Conservation (phyloP, 2,113 vertebrate genomes). For the Triplophysa rosa region DNA sequence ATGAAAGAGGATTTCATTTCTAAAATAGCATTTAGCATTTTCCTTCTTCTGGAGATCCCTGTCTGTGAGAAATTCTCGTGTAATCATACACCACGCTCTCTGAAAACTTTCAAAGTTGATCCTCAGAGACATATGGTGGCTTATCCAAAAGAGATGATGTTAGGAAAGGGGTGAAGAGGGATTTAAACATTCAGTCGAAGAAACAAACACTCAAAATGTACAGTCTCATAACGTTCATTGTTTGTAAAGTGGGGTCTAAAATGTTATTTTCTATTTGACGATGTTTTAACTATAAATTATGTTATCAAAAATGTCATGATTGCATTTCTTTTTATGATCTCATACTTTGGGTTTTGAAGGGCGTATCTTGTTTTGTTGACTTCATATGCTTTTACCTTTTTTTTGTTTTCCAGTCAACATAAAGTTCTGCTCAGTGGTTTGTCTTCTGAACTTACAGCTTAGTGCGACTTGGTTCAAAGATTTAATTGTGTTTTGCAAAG, state of each 20-base stretch:
- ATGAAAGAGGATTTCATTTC: constrained; percentile 98
- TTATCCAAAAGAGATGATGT: constrained; percentile 61
- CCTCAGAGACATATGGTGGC: constrained; percentile 75
- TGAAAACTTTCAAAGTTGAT: constrained; percentile 76
- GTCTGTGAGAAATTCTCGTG: constrained; percentile 80
- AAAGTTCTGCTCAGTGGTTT: constrained; percentile 52
- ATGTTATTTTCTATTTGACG: neutral
- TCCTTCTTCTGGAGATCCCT: constrained; percentile 81
- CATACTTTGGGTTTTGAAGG: neutral
- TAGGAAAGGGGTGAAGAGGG: constrained; percentile 19
- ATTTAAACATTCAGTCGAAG: constrained; percentile 43
- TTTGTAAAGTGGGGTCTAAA: neutral
- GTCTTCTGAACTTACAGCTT: constrained; percentile 49
- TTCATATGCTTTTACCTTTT: neutral
- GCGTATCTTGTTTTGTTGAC: neutral
- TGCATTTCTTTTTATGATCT: neutral
- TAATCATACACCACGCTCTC: constrained; percentile 75
- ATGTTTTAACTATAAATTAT: neutral
- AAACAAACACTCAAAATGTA: neutral
- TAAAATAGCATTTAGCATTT: constrained; percentile 91
- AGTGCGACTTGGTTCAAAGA: constrained; percentile 49
- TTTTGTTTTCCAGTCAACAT: constrained; percentile 42
- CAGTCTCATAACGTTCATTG: neutral
- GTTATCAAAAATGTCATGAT: no score
- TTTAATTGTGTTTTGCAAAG: constrained; percentile 54